phyloP scores from a whole-genome alignment of 92 coral and sea anemone genomes.

The Epizoanthus rinbou region DNA sequence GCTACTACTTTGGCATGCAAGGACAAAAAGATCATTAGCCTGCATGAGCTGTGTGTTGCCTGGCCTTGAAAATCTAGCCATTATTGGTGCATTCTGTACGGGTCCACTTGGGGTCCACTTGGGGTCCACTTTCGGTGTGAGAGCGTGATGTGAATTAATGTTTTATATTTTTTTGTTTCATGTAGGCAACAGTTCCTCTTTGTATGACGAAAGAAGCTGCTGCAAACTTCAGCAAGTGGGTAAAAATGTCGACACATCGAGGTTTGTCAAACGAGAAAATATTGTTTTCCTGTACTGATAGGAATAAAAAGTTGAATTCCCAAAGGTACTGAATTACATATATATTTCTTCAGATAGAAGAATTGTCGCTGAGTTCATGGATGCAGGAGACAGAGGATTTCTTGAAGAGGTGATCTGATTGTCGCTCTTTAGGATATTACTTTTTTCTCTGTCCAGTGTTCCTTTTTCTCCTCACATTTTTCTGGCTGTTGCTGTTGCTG shows the following conservation, averaged over 20 bases:
- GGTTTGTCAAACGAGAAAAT: not conserved
- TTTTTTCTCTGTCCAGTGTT: no score
- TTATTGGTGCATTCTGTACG: no score
- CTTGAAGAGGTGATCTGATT: slow-evolving; percentile 13
- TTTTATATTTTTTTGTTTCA: not conserved
- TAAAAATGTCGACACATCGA: slow-evolving; percentile 20
- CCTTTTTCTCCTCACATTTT: no score
- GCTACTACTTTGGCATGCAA: no score
- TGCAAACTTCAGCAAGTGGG: slow-evolving; percentile 31
- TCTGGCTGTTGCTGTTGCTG: no score
- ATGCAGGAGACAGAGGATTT: slow-evolving; percentile 39
- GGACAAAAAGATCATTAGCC: no score
- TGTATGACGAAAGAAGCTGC: slow-evolving; percentile 38
- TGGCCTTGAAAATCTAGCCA: no score
- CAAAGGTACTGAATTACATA: not conserved
- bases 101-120: no score
- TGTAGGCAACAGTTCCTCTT: slow-evolving; percentile 22
- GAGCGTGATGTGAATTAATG: no score
- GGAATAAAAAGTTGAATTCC: not conserved
- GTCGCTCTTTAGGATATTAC: no score
- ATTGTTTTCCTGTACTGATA: not conserved
- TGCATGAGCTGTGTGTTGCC: no score
- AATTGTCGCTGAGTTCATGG: slow-evolving; percentile 31
- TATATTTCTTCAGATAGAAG: slow-evolving; percentile 8
- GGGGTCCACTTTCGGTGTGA: no score